Evolutionary conservation across 2,797 vertebrate species (phyloP).

Genomic region (Poecilia wingei): DNA sequence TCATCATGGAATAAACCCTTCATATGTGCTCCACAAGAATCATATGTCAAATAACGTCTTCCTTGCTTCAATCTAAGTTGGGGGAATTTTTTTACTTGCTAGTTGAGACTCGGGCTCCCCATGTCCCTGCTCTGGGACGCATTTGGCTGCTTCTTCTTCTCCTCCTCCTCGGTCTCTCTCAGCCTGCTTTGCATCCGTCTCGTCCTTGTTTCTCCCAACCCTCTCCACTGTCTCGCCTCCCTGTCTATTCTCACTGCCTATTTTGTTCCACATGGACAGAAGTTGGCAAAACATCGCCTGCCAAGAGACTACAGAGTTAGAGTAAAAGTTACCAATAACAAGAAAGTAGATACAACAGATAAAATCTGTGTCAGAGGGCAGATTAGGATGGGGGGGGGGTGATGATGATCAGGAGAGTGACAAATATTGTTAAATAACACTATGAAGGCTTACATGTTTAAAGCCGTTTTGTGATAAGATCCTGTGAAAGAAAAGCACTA

Average conservation of each 20-base stretch:
- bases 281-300: constrained; percentile 51
- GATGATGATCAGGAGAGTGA: neutral
- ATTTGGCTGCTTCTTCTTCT: constrained; percentile 40
- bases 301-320: constrained; percentile 36
- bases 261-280: constrained; percentile 43
- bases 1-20: constrained; percentile 54
- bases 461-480: constrained; percentile 1
- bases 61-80: constrained; percentile 37
- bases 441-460: constrained; percentile 10
- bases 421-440: constrained; percentile 10
- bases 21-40: constrained; percentile 53
- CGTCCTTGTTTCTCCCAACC: constrained; percentile 51
- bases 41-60: constrained; percentile 49
- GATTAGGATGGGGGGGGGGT: neutral
- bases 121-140: constrained; percentile 57
- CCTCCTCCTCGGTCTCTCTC: constrained; percentile 48
- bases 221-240: constrained; percentile 42
- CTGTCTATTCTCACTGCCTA: constrained; percentile 40
- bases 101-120: constrained; percentile 41
- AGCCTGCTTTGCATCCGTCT: constrained; percentile 67
- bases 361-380: neutral
- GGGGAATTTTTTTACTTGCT: constrained; percentile 43
- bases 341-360: constrained; percentile 1
- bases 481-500: neutral
- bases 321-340: constrained; percentile 24